These are phyloP conservation scores for Boloria euphrosyne DNA, from an alignment of 2,888 invertebrate genomes.

Conservation along the genomic window DNA sequence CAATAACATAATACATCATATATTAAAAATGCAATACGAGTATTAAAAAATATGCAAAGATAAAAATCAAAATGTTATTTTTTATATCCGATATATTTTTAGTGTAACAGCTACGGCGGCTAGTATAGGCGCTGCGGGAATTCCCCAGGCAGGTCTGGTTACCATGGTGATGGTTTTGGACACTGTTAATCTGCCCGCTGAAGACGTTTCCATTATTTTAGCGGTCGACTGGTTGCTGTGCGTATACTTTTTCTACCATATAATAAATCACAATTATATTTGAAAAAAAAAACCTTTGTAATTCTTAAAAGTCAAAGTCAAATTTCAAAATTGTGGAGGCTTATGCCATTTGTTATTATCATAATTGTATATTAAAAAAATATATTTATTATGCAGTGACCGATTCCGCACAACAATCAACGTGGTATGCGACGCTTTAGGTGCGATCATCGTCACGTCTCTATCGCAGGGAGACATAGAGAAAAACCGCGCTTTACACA, in stretches of 20 bases:
- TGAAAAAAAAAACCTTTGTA: too few relatives aligned
- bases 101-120: conserved; percentile 98
- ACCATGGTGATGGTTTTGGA: conserved; percentile 98
- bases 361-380: neutral
- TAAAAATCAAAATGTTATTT: neutral
- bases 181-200: conserved; percentile 93
- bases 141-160: conserved; percentile 97
- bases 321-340: neutral
- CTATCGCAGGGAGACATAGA: conserved; percentile 88
- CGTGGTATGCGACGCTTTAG: conserved; percentile 97
- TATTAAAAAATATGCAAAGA: too few relatives aligned
- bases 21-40: too few relatives aligned
- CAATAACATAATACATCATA: too few relatives aligned
- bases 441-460: conserved; percentile 94
- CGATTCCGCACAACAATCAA: conserved; percentile 95
- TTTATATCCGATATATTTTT: conserved; percentile 30
- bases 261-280: neutral
- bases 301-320: too few relatives aligned
- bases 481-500: conserved; percentile 63
- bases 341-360: conserved; percentile 36
- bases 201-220: conserved; percentile 94
- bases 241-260: conserved; percentile 57
- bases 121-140: conserved; percentile 98
- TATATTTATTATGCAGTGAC: conserved; percentile 82
- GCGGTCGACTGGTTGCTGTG: conserved; percentile 97